Evolutionary conservation across 2,888 invertebrate species (phyloP).

Genomic region (Rotaria socialis): DNA sequence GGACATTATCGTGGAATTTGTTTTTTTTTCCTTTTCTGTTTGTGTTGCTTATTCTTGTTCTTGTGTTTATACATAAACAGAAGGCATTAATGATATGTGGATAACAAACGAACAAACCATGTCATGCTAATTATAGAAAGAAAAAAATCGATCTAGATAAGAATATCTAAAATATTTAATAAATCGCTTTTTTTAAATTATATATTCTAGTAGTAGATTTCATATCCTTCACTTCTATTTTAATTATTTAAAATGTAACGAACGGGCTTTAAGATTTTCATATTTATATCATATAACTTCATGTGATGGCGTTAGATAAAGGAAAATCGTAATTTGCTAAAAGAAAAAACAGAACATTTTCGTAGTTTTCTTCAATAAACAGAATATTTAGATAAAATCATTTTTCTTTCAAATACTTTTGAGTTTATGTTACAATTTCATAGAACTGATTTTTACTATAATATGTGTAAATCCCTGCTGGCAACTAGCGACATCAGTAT

Average conservation of each 20-base stretch:
- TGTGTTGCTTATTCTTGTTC: not conserved
- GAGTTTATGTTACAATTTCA: no score
- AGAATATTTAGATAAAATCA: no score
- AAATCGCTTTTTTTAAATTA: not conserved
- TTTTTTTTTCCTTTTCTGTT: not conserved
- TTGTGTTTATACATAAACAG: conserved; percentile 6
- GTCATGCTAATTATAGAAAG: not conserved
- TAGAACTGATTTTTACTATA: no score
- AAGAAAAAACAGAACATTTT: no score
- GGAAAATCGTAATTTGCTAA: no score
- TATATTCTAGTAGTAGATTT: not conserved
- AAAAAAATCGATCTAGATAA: not conserved
- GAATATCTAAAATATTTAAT: not conserved
- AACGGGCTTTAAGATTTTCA: no score
- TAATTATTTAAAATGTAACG: no score
- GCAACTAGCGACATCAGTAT: not conserved
- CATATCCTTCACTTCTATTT: no score
- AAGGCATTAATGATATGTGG: not conserved
- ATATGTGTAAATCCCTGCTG: not conserved
- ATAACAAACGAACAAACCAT: not conserved
- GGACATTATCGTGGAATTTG: not conserved
- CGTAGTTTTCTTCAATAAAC: no score
- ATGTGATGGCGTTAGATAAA: no score
- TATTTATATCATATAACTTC: no score
- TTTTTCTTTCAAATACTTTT: no score